Evolutionary conservation across 2,797 vertebrate genomes (phyloP).

Genomic region (Varecia variegata): DNA sequence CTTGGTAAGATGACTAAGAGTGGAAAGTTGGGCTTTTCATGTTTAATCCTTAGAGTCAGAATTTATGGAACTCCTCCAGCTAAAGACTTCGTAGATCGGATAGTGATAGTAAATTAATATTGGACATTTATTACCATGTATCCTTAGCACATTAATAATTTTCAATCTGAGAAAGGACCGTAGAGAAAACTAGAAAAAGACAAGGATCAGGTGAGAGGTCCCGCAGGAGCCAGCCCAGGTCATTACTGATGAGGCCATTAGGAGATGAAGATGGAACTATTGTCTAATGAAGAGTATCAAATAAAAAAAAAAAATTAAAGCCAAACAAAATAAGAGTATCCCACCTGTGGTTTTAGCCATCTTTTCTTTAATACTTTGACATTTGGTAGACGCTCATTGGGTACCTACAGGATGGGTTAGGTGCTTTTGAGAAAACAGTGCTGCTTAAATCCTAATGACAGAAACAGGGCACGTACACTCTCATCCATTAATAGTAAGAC

Average conservation of each 20-base stretch:
- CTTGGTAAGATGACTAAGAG: slow-evolving; percentile 71
- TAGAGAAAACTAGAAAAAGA: slow-evolving; percentile 43
- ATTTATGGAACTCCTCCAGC: slow-evolving; percentile 82
- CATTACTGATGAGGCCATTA: not conserved
- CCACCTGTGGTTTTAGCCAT: not conserved
- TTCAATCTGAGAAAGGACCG: slow-evolving; percentile 64
- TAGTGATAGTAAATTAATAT: slow-evolving; percentile 85
- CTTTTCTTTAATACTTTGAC: not conserved
- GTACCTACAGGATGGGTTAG: not conserved
- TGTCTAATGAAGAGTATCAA: not conserved
- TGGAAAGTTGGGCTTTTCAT: not conserved
- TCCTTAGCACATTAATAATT: slow-evolving; percentile 76
- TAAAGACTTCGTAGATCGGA: slow-evolving; percentile 80
- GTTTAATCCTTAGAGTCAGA: not conserved
- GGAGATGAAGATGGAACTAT: not conserved
- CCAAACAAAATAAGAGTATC: not conserved
- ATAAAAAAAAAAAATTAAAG: not conserved
- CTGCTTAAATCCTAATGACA: not conserved
- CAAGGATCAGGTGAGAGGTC: not conserved
- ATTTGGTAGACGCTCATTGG: not conserved
- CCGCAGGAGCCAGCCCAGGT: not conserved
- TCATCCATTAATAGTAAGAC: not conserved
- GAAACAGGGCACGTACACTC: not conserved
- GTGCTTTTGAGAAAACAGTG: not conserved
- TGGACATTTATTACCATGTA: slow-evolving; percentile 82